phyloP scores from a whole-genome alignment of 1,140 invertebrate genomes.

The Brachionus rubens region DNA sequence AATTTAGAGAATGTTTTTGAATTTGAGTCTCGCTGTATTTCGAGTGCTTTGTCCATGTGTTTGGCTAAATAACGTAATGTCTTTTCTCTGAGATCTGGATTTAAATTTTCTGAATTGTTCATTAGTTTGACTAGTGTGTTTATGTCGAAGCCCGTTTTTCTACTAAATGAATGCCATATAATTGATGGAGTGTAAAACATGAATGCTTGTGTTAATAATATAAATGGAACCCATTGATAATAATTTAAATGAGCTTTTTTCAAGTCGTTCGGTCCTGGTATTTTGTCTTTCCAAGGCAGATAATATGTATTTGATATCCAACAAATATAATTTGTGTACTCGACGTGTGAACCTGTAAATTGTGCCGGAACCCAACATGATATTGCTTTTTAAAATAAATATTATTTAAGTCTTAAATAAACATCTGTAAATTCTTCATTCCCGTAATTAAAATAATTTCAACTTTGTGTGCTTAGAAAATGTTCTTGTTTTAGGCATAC shows the following conservation, averaged over 20 bases:
- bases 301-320: slow-evolving; percentile 63
- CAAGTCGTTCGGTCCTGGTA: slow-evolving; percentile 37
- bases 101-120: slow-evolving; percentile 45
- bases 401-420: background rate
- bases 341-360: slow-evolving; percentile 51
- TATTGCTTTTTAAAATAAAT: slow-evolving; percentile 64
- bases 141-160: slow-evolving; percentile 46
- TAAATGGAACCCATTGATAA: slow-evolving; percentile 60
- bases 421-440: background rate
- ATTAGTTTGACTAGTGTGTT: slow-evolving; percentile 35
- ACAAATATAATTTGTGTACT: slow-evolving; percentile 57
- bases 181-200: slow-evolving; percentile 55
- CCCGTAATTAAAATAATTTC: background rate
- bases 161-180: slow-evolving; percentile 51
- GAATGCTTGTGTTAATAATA: slow-evolving; percentile 56
- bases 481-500: no score
- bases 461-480: no score
- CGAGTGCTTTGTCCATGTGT: slow-evolving; percentile 58
- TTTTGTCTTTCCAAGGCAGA: slow-evolving; percentile 49
- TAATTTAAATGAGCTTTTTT: slow-evolving; percentile 48
- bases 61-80: slow-evolving; percentile 58
- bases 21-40: slow-evolving; percentile 52
- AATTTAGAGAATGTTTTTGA: slow-evolving; percentile 54
- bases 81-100: slow-evolving; percentile 55
- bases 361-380: slow-evolving; percentile 65